These are phyloP conservation scores for Spodoptera picta DNA, from an alignment of 2,888 invertebrate species.

Conservation along the genomic window DNA sequence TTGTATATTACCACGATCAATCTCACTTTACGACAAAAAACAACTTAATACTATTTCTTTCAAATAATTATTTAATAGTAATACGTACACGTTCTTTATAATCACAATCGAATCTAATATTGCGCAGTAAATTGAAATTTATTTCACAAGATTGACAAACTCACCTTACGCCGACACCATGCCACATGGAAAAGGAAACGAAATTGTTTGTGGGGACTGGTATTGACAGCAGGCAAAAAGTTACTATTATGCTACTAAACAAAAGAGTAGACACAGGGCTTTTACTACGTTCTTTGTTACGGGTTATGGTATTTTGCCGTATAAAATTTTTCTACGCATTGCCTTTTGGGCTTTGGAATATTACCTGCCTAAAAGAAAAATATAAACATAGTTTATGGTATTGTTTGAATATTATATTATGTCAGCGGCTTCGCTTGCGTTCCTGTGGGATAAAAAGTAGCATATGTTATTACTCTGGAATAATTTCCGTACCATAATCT, in stretches of 20 bases:
- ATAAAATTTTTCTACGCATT: slow-evolving; percentile 1
- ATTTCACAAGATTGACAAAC: slow-evolving; percentile 69
- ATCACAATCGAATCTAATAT: slow-evolving; percentile 42
- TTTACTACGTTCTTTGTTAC: background rate
- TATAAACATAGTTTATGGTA: too few species aligned
- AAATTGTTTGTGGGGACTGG: slow-evolving; percentile 1
- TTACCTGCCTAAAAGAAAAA: too few species aligned
- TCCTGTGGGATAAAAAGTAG: too few species aligned
- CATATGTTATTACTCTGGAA: too few species aligned
- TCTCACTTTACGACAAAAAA: slow-evolving; percentile 17
- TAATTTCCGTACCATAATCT: too few species aligned
- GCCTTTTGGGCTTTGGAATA: slow-evolving; percentile 6
- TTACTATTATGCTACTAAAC: slow-evolving; percentile 2
- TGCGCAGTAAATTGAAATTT: slow-evolving; percentile 60
- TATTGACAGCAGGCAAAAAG: slow-evolving; percentile 31
- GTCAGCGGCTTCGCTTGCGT: too few species aligned
- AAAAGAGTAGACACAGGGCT: background rate
- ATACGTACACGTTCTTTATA: slow-evolving; percentile 21
- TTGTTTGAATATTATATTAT: too few species aligned
- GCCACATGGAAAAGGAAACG: slow-evolving; percentile 85
- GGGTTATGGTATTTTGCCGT: background rate
- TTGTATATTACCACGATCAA: slow-evolving; percentile 16
- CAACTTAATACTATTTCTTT: slow-evolving; percentile 1
- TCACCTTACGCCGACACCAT: slow-evolving; percentile 88
- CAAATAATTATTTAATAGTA: slow-evolving; percentile 4